Conservation (phyloP, 2,888 invertebrate species). For the Oscheius sp. region DNA sequence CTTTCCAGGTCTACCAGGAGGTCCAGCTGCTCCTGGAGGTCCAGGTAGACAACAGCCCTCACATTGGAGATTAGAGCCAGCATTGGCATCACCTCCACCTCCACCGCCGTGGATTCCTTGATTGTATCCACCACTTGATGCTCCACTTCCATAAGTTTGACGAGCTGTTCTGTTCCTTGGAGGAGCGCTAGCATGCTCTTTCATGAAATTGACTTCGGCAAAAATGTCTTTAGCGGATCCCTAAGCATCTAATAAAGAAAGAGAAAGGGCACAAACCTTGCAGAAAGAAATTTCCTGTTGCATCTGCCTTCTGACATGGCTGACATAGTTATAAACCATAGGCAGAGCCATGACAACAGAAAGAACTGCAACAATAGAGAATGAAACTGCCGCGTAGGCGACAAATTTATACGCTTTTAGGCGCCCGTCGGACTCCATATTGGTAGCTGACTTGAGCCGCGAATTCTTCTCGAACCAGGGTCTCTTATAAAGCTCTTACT, state of each 20-base stretch:
- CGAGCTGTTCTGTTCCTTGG: constrained; percentile 63
- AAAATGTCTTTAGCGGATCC: constrained; percentile 67
- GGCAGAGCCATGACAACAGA: constrained; percentile 59
- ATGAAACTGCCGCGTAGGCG: constrained; percentile 59
- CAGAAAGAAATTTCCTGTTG: constrained; percentile 52
- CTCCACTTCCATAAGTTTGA: constrained; percentile 36
- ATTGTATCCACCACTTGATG: background rate
- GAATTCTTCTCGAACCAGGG: background rate
- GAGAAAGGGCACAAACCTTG: constrained; percentile 38
- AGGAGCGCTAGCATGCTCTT: constrained; percentile 46
- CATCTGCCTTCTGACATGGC: constrained; percentile 53
- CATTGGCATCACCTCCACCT: constrained; percentile 29
- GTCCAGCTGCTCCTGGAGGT: constrained; percentile 66
- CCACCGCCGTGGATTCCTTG: constrained; percentile 3
- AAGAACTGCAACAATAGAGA: constrained; percentile 60
- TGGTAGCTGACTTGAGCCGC: background rate
- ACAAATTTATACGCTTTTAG: constrained; percentile 63
- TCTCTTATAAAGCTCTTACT: background rate
- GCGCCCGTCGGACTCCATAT: constrained; percentile 52
- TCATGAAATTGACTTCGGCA: constrained; percentile 65
- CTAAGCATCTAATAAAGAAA: constrained; percentile 33
- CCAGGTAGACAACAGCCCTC: constrained; percentile 62
- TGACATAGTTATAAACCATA: constrained; percentile 59
- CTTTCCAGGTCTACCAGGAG: constrained; percentile 64
- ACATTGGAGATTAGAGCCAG: constrained; percentile 48